These are phyloP conservation scores for Diploscapter pachys DNA, from an alignment of 1,140 invertebrate species.

Conservation along the genomic window DNA sequence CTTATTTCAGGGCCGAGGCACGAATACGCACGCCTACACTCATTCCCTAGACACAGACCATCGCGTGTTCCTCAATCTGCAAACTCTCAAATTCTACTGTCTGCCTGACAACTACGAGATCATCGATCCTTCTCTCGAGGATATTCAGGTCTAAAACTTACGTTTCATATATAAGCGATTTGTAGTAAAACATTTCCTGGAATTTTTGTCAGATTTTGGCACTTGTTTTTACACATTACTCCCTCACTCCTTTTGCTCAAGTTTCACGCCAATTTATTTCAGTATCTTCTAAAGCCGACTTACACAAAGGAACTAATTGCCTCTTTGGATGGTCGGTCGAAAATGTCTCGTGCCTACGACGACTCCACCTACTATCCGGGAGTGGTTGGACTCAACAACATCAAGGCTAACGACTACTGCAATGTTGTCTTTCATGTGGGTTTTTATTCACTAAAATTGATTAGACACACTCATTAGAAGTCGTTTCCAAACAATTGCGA, in stretches of 20 bases:
- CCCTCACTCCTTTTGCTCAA: slow-evolving; percentile 2
- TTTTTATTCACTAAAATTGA: slow-evolving; percentile 15
- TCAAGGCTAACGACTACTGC: slow-evolving; percentile 98
- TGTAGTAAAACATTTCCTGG: no score
- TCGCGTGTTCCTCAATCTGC: slow-evolving; percentile 95
- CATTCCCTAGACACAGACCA: slow-evolving; percentile 95
- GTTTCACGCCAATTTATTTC: slow-evolving; percentile 41
- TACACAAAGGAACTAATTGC: slow-evolving; percentile 69
- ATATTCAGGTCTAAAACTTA: slow-evolving; percentile 73
- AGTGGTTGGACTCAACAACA: slow-evolving; percentile 86
- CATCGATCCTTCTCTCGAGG: slow-evolving; percentile 95
- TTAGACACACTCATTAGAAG: slow-evolving; percentile 3
- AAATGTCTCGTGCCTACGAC: slow-evolving; percentile 89
- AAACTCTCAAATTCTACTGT: slow-evolving; percentile 96
- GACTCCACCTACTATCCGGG: slow-evolving; percentile 90
- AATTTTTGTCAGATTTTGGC: no score
- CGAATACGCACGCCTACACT: slow-evolving; percentile 96
- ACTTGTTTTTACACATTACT: no score
- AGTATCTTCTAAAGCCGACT: slow-evolving; percentile 94
- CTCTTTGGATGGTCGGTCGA: slow-evolving; percentile 58
- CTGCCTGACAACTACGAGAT: slow-evolving; percentile 99
- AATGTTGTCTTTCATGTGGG: slow-evolving; percentile 91
- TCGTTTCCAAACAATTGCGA: neutral
- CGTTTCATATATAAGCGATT: no score
- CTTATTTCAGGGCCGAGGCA: slow-evolving; percentile 75